These are phyloP conservation scores for Characodon lateralis DNA, from an alignment of 2,797 vertebrate species.

Conservation along the genomic window DNA sequence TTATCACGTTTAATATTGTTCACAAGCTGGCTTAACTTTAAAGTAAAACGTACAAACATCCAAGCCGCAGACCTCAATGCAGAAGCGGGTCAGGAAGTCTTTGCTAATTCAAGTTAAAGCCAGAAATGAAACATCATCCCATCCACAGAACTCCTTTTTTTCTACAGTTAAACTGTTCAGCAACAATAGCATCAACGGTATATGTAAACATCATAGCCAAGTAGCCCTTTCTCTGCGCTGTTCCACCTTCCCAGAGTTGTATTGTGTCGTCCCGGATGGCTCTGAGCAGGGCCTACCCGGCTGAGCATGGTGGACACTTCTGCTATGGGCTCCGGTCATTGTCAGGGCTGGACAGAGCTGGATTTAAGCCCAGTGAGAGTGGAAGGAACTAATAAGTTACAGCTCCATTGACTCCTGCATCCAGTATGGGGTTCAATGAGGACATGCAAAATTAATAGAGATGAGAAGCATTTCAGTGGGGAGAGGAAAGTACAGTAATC, in stretches of 20 bases:
- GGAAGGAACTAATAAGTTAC: conserved; percentile 80
- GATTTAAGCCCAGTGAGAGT: conserved; percentile 58
- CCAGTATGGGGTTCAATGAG: conserved; percentile 46
- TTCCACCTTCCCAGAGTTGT: conserved; percentile 33
- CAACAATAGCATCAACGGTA: conserved; percentile 55
- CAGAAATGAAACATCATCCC: conserved; percentile 47
- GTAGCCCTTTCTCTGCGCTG: conserved; percentile 39
- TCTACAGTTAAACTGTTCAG: conserved; percentile 25
- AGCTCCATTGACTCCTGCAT: conserved; percentile 50
- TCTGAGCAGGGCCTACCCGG: conserved; percentile 14
- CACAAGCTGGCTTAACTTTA: background rate
- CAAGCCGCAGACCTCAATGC: conserved; percentile 20
- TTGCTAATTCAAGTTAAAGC: conserved; percentile 43
- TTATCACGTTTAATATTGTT: too few species aligned
- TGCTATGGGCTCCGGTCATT: conserved; percentile 64
- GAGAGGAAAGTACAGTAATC: conserved; percentile 26
- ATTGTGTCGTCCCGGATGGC: conserved; percentile 61
- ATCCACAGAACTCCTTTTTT: conserved; percentile 8
- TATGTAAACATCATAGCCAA: conserved; percentile 53
- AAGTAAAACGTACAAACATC: conserved; percentile 31
- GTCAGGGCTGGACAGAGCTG: conserved; percentile 54
- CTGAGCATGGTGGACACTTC: conserved; percentile 31
- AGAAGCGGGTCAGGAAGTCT: conserved; percentile 52
- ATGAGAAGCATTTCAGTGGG: conserved; percentile 4
- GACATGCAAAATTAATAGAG: conserved; percentile 47